Conservation (phyloP, 2,797 vertebrate species). For the Lithobates pipiens region DNA sequence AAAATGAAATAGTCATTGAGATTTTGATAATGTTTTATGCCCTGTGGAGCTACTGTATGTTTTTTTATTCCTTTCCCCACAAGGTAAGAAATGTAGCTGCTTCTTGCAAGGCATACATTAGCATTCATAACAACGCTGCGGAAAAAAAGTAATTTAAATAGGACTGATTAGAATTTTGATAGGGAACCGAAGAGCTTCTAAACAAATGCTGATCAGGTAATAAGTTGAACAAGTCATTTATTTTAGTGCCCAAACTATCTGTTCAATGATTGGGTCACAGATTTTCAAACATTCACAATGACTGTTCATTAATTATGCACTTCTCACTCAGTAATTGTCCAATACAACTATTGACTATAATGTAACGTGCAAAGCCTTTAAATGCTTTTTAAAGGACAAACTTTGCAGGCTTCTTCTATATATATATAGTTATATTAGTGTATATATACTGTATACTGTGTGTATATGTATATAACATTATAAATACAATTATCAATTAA, state of each 20-base stretch:
- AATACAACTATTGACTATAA: constrained; percentile 65
- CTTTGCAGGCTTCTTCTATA: constrained; percentile 35
- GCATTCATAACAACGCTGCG: constrained; percentile 68
- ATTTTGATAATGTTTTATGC: constrained; percentile 67
- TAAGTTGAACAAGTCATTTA: constrained; percentile 71
- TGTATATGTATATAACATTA: too few relatives aligned
- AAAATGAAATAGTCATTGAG: constrained; percentile 69
- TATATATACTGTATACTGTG: too few relatives aligned
- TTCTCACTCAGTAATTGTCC: constrained; percentile 65
- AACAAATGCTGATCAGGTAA: constrained; percentile 68
- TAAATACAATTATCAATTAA: too few relatives aligned
- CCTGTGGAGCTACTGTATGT: constrained; percentile 66
- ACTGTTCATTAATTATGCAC: constrained; percentile 68
- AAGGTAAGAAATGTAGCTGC: constrained; percentile 71
- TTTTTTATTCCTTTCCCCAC: constrained; percentile 69
- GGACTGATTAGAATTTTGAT: constrained; percentile 69
- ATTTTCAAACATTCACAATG: constrained; percentile 63
- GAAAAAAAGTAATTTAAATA: constrained; percentile 66
- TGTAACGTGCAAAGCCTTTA: constrained; percentile 52
- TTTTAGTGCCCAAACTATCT: constrained; percentile 66
- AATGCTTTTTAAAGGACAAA: constrained; percentile 59
- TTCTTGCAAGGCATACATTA: constrained; percentile 71
- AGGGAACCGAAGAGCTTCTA: constrained; percentile 68
- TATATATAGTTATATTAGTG: too few relatives aligned
- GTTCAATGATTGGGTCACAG: constrained; percentile 65